Conservation (phyloP, 2,113 vertebrate genomes). For the Ophiodon elongatus region DNA sequence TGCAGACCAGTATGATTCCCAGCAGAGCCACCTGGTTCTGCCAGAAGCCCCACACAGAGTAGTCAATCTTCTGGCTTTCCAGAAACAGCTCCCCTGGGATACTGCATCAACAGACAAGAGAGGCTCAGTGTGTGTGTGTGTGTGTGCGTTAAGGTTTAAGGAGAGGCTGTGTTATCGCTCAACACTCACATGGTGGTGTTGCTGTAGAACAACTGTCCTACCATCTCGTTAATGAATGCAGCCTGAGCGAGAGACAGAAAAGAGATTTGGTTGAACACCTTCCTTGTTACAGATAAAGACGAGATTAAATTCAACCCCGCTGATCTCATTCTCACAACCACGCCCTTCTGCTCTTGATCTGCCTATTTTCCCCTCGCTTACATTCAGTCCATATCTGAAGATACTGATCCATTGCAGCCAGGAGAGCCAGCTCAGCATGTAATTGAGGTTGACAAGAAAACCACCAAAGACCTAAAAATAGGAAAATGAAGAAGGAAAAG, state of each 20-base stretch:
- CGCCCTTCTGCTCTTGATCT: neutral
- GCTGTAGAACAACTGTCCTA: conserved; percentile 73
- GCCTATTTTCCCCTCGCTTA: conserved; percentile 61
- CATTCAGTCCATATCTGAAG: conserved; percentile 85
- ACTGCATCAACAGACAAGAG: conserved; percentile 62
- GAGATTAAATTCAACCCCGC: neutral
- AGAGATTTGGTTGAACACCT: conserved; percentile 1
- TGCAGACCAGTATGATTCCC: conserved; percentile 77
- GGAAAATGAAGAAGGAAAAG: neutral
- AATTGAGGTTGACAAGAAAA: conserved; percentile 85
- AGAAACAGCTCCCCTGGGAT: conserved; percentile 81
- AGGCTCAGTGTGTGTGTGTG: conserved; percentile 13
- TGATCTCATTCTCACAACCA: neutral
- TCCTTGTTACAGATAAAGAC: neutral
- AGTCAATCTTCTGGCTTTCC: conserved; percentile 76
- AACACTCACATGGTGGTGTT: conserved; percentile 69
- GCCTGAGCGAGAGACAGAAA: conserved; percentile 74
- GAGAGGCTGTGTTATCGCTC: neutral
- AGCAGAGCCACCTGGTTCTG: conserved; percentile 85
- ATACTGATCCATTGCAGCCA: conserved; percentile 88
- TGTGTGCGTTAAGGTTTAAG: neutral
- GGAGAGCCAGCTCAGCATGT: conserved; percentile 86
- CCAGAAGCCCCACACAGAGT: conserved; percentile 87
- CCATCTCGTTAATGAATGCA: conserved; percentile 81
- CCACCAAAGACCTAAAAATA: conserved; percentile 85